Percentiles rank a stretch among this genome's conserved stretches.
These are phyloP conservation scores for Panagrolaimus sp. DNA, from an alignment of 1,140 invertebrate species.

Conservation along the genomic window DNA sequence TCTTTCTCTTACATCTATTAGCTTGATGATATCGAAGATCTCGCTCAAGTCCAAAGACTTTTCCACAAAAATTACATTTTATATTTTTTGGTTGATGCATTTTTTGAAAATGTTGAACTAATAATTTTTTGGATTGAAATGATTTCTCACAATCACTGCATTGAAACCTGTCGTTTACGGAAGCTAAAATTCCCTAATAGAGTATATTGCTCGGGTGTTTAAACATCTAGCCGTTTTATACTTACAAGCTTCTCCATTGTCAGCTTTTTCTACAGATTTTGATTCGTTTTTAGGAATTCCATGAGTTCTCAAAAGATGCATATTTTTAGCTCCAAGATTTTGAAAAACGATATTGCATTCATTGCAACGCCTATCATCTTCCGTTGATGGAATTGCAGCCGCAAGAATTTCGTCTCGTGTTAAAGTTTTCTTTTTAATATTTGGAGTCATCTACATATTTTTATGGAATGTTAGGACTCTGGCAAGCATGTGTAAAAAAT, in stretches of 20 bases:
- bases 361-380: background rate
- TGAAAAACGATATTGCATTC: background rate
- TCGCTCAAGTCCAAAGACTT: background rate
- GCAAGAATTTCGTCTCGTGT: background rate
- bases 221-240: no score
- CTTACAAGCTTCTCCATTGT: background rate
- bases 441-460: background rate
- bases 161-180: background rate
- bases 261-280: background rate
- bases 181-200: no score
- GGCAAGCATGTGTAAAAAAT: no score
- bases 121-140: background rate
- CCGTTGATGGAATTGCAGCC: background rate
- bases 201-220: background rate
- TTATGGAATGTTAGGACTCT: background rate
- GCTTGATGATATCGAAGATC: constrained; percentile 3
- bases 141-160: background rate
- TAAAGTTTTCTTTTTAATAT: background rate
- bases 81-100: background rate
- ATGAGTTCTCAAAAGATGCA: background rate
- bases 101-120: constrained; percentile 1
- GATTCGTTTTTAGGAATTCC: no score
- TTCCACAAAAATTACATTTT: background rate
- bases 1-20: background rate
- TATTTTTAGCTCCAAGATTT: background rate